Evolutionary conservation across 2,113 vertebrate species (phyloP), one percentile per base, ranked within the genome.

Genomic region (Neogale vison): DNA sequence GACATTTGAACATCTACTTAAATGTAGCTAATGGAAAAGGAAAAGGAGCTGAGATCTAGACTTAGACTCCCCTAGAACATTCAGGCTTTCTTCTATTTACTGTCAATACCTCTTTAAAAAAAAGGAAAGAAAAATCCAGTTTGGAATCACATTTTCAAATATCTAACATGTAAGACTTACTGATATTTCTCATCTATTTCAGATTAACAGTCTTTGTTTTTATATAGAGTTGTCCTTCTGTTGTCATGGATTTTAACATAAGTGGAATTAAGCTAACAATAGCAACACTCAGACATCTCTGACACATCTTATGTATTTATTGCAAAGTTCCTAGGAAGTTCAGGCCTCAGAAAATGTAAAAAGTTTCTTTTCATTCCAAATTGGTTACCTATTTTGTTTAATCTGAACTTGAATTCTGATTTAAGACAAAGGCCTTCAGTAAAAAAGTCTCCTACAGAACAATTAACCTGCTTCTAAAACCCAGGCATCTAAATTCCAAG

Each of bases 361-460:
- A 96, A 84, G 20, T 4, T 95, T 34, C 21, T 90, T 76, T 87
- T 95, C 57, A 67, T 91, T 95, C 9, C 34, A 69, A 88, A 95
- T 61, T 23, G 18, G 39, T 80, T 90, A 63, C 47, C 39, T 13
- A 67, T 95, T 72, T 65, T 72, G 20, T 45, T 88, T 93, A 81
- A 89, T 76, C 55, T 71, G n/a, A 96, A 81, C 84, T 88, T 94
- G 13, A 81, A 88, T 88, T 97, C 21, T 91, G 76, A 55, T 34
- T 95, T 72, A 92, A 72, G 3, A 52, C 50, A 52, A 52, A 52
- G 50, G 50, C 31, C 14, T 88, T 95, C 26, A 39, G 55, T 45
- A 86, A 77, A 94, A 89, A 93, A 1, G 39, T 95, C 29, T 55
- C 88, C 36, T 94, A 80, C 18, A 95, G 15, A 98, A 95, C 29